Percentiles rank a stretch among this genome's conserved stretches.
Conservation (phyloP, 2,113 vertebrate species). For the Scalopus aquaticus region DNA sequence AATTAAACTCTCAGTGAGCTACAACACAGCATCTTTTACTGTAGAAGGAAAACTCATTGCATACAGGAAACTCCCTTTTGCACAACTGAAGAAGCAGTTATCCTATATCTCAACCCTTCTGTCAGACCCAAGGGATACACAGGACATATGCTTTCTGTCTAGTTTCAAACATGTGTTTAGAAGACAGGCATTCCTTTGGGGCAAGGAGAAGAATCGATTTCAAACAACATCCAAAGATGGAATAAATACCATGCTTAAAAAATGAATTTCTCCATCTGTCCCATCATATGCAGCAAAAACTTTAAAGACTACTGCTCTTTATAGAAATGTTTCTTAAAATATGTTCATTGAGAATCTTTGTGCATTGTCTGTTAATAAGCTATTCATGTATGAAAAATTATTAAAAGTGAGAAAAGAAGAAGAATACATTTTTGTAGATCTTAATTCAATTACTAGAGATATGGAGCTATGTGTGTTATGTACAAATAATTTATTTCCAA, state of each 20-base stretch:
- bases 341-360: background rate
- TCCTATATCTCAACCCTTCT: conserved; percentile 30
- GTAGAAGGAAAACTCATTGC: background rate
- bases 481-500: background rate
- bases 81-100: background rate
- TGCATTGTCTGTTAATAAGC: background rate
- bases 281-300: background rate
- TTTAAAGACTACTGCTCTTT: background rate
- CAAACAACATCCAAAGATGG: conserved; percentile 49
- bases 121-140: background rate
- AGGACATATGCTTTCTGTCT: conserved; percentile 55
- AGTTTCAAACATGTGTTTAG: conserved; percentile 50
- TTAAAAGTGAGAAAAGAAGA: background rate
- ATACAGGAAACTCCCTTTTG: conserved; percentile 9
- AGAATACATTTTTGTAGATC: background rate
- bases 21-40: background rate
- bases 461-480: background rate
- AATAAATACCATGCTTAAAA: conserved; percentile 68
- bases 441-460: background rate
- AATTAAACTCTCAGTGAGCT: conserved; percentile 22
- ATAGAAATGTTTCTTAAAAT: background rate
- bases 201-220: conserved; percentile 53
- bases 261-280: conserved; percentile 61
- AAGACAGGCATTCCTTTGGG: conserved; percentile 44
- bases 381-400: background rate